These are phyloP conservation scores for Sinocyclocheilus anshuiensis DNA, from an alignment of 2,113 vertebrate genomes.

Conservation along the genomic window DNA sequence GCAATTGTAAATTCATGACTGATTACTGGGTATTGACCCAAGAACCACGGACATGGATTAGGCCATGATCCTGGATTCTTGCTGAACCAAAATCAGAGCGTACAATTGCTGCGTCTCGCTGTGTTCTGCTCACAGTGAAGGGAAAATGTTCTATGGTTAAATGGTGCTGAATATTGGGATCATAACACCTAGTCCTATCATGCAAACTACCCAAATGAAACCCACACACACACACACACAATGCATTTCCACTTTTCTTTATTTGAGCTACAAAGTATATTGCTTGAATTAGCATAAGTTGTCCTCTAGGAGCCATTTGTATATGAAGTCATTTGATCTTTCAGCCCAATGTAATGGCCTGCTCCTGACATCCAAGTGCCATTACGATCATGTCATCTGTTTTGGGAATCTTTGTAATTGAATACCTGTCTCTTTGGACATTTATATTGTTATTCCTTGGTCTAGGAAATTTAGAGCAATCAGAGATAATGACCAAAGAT, in stretches of 20 bases:
- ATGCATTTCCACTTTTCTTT: background rate
- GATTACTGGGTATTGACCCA: too few relatives aligned
- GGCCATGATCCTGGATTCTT: too few relatives aligned
- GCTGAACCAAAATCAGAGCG: too few relatives aligned
- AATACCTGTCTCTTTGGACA: background rate
- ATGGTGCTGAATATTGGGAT: too few relatives aligned
- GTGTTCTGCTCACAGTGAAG: too few relatives aligned
- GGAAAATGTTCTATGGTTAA: too few relatives aligned
- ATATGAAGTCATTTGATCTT: background rate
- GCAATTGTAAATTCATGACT: too few relatives aligned
- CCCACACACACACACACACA: background rate
- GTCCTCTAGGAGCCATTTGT: background rate
- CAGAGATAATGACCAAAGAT: constrained; percentile 2
- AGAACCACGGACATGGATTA: too few relatives aligned
- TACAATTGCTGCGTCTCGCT: too few relatives aligned
- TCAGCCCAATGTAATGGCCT: background rate
- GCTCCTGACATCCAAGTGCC: background rate
- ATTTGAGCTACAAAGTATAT: constrained; percentile 4
- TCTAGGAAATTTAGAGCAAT: background rate
- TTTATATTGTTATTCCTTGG: constrained; percentile 7
- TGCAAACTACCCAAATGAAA: background rate
- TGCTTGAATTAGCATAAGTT: background rate
- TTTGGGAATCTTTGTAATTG: constrained; percentile 10
- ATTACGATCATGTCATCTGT: constrained; percentile 2
- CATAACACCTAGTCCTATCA: too few relatives aligned